Conservation (phyloP, 1,140 invertebrate genomes). For the Drosophila murphyi region DNA sequence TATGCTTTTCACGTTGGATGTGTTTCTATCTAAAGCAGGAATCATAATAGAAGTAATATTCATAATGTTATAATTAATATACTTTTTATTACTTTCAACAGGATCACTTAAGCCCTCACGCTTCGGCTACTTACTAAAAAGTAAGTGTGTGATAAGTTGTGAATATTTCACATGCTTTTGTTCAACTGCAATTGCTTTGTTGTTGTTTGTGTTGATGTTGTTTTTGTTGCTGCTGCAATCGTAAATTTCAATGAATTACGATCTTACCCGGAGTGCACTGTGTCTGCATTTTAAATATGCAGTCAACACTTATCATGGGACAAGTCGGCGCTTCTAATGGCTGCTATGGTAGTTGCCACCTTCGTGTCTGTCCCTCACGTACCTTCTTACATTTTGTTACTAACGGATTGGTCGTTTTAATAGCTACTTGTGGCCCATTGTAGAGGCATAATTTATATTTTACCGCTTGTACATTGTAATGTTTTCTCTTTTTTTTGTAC, state of each 20-base stretch:
- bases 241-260: constrained; percentile 79
- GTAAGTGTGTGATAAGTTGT: constrained; percentile 1
- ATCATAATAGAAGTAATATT: too few species aligned
- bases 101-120: too few species aligned
- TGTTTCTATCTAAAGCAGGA: too few species aligned
- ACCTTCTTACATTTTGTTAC: constrained; percentile 11
- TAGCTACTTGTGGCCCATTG: constrained; percentile 54
- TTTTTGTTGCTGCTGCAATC: constrained; percentile 54
- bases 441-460: constrained; percentile 64
- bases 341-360: constrained; percentile 8
- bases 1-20: background rate
- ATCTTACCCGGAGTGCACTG: constrained; percentile 61
- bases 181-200: constrained; percentile 17
- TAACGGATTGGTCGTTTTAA: constrained; percentile 48
- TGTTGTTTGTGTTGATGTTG: constrained; percentile 6
- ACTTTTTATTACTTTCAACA: too few species aligned
- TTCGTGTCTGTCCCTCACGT: too few species aligned
- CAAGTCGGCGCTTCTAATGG: constrained; percentile 53
- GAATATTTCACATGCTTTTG: background rate
- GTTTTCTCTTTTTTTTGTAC: constrained; percentile 26
- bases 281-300: constrained; percentile 75
- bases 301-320: constrained; percentile 60
- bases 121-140: background rate
- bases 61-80: too few species aligned
- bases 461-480: constrained; percentile 42